Base-by-base conservation (phyloP, 1,140 invertebrate genomes). In the Aporrectodea caliginosa region DNA sequence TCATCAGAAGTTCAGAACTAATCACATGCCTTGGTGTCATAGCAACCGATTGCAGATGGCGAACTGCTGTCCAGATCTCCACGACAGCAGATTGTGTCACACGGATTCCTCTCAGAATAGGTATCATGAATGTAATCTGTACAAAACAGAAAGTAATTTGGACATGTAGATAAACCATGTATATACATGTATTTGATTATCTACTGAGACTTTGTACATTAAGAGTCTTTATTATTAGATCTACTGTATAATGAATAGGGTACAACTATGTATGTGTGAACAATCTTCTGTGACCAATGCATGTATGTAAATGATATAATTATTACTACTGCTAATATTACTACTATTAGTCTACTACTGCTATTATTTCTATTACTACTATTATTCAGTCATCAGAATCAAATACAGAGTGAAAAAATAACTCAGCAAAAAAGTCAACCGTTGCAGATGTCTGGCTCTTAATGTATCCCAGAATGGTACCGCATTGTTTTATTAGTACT, bases 11-110 rank as follows among this genome's bases (percentile, higher is more conserved):
- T n/a, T n/a, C n/a, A n/a, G n/a, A n/a, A n/a, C n/a, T n/a, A n/a
- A n/a, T n/a, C n/a, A n/a, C n/a, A n/a, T 74, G 87, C 86, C 83
- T 87, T 87, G 14, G 86, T 87, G 80, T 87, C 86, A 83, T 86
- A 87, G 79, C 86, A 87, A 81, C 86, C 86, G 82, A 79, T 80
- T 78, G 86, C 80, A 75, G 75, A 77, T 32, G 85, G 80, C 1
- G 69, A 68, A 6, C 72, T 22, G 16, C 73, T 14, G 35, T 77
- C 81, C 30, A 87, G 78, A 77, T 87, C 86, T 29, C 86, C 86
- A 81, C 86, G 84, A 79, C 85, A 86, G 83, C 86, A 87, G 14
- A 87, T 87, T 0, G 85, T 77, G 70, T 85, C 84, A 74, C 84
- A 86, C 1, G 85, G 81, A 80, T 85, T 82, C 2, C 79, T 82